These are phyloP conservation scores for Netelia fuscicornis DNA, from an alignment of 2,888 invertebrate genomes.

Conservation along the genomic window DNA sequence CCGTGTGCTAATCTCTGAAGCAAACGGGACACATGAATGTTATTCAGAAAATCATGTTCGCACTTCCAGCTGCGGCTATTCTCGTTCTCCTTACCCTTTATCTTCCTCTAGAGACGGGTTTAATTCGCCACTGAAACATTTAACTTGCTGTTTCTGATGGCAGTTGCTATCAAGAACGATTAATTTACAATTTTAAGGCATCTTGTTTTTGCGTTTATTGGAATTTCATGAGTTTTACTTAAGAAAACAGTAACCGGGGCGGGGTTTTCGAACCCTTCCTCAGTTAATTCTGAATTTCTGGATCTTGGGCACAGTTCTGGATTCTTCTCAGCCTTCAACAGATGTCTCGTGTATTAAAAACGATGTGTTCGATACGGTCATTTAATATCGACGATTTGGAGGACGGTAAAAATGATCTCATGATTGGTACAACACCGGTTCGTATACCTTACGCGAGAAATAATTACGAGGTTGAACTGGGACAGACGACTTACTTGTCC, in stretches of 20 bases:
- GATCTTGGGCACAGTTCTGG: constrained; percentile 71
- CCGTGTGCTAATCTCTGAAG: background rate
- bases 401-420: background rate
- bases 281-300: constrained; percentile 76
- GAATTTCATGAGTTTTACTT: background rate
- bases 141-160: too few species aligned
- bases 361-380: constrained; percentile 48
- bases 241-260: constrained; percentile 59
- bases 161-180: background rate
- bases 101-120: background rate
- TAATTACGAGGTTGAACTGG: constrained; percentile 45
- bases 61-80: background rate
- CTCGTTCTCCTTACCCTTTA: background rate
- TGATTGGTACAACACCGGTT: constrained; percentile 54
- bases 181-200: background rate
- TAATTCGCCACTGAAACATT: background rate
- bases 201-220: background rate
- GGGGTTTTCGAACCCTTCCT: constrained; percentile 72
- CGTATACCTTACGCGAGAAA: constrained; percentile 44
- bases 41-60: background rate
- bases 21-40: background rate
- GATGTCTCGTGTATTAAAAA: constrained; percentile 51
- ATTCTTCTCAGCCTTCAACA: constrained; percentile 62
- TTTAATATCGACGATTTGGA: constrained; percentile 20
- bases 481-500: background rate